Evolutionary conservation across 2,113 vertebrate species (phyloP).

Genomic region (Osmerus mordax): DNA sequence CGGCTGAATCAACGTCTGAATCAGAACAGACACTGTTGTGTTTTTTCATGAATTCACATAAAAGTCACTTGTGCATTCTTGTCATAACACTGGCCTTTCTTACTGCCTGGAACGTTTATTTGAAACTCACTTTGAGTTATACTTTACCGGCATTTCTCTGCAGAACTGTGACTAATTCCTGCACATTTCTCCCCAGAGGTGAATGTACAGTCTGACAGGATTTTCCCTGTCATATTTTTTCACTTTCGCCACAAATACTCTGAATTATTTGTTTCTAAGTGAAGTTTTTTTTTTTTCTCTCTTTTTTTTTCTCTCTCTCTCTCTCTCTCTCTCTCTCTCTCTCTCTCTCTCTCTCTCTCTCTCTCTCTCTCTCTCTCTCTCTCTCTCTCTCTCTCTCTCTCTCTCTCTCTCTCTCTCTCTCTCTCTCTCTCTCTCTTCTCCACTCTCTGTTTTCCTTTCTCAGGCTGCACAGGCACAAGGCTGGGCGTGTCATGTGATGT

Average conservation of each 20-base stretch:
- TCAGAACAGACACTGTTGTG: neutral
- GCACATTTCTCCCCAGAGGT: constrained; percentile 45
- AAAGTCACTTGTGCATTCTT: constrained; percentile 27
- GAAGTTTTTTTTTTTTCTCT: constrained; percentile 12
- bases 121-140: constrained; percentile 38
- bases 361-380: constrained; percentile 10
- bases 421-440: constrained; percentile 5
- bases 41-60: constrained; percentile 46
- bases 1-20: neutral
- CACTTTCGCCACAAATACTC: constrained; percentile 30
- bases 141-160: constrained; percentile 22
- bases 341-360: constrained; percentile 18
- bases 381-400: constrained; percentile 33
- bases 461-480: constrained; percentile 18
- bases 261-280: constrained; percentile 54
- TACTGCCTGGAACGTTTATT: constrained; percentile 37
- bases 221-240: constrained; percentile 16
- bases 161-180: constrained; percentile 36
- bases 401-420: constrained; percentile 19
- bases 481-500: constrained; percentile 44
- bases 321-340: constrained; percentile 9
- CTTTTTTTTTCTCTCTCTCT: constrained; percentile 26
- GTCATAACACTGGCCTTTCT: constrained; percentile 31
- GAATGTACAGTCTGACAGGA: constrained; percentile 37
- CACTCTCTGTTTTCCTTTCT: constrained; percentile 28